phyloP scores from a whole-genome alignment of 2,888 invertebrate species.

The Formica aserva region DNA sequence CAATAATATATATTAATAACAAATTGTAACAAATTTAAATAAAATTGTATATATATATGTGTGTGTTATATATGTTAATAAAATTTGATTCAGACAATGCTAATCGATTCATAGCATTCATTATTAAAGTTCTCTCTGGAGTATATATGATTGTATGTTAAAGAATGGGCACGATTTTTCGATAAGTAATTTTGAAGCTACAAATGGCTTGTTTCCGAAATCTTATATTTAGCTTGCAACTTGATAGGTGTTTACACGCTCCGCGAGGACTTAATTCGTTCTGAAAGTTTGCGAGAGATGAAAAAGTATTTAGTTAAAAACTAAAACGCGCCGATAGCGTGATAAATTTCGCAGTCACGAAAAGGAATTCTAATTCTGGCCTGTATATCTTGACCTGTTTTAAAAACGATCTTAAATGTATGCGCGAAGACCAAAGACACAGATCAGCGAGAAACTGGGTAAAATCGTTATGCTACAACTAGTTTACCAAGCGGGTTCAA shows the following conservation, averaged over 20 bases:
- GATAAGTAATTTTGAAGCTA: neutral
- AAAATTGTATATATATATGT: neutral
- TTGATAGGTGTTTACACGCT: slow-evolving; percentile 39
- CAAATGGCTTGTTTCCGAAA: slow-evolving; percentile 28
- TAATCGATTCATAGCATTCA: neutral
- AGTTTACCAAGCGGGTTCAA: slow-evolving; percentile 45
- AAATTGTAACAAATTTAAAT: neutral
- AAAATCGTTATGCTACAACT: slow-evolving; percentile 56
- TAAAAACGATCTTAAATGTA: slow-evolving; percentile 20
- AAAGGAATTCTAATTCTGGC: slow-evolving; percentile 43
- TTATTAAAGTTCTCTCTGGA: slow-evolving; percentile 6
- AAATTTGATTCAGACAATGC: neutral
- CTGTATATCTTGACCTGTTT: slow-evolving; percentile 40
- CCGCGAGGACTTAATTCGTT: slow-evolving; percentile 22
- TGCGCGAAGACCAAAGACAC: slow-evolving; percentile 54
- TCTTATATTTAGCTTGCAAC: slow-evolving; percentile 38
- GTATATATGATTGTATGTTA: neutral
- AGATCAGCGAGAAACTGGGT: slow-evolving; percentile 51
- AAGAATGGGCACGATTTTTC: slow-evolving; percentile 2
- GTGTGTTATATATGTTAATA: neutral
- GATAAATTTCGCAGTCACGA: slow-evolving; percentile 49
- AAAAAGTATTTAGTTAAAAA: slow-evolving; percentile 26
- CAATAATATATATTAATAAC: neutral
- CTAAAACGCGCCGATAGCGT: slow-evolving; percentile 34
- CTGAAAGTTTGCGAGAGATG: slow-evolving; percentile 13